Conservation (phyloP, 2,797 vertebrate genomes). For the Anguilla obscura region DNA sequence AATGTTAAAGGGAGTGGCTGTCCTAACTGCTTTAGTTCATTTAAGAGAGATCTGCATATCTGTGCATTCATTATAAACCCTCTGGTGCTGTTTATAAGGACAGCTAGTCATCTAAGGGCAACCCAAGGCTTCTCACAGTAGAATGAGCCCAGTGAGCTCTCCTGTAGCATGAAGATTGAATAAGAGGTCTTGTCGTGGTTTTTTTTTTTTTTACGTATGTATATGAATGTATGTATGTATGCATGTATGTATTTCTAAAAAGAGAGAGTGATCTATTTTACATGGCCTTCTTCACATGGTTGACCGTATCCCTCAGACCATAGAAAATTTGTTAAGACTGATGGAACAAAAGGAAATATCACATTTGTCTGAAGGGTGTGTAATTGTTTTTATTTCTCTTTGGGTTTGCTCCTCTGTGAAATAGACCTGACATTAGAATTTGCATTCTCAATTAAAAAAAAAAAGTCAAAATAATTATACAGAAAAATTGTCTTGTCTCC, state of each 20-base stretch:
- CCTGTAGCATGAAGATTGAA: no score
- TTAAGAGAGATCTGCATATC: not conserved
- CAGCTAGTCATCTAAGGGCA: no score
- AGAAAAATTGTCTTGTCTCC: slow-evolving; percentile 35
- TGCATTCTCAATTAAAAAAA: slow-evolving; percentile 41
- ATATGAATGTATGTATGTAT: not conserved
- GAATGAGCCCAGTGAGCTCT: no score
- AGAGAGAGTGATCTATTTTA: not conserved
- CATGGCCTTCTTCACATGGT: not conserved
- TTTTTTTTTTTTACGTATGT: not conserved
- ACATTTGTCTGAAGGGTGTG: slow-evolving; percentile 24
- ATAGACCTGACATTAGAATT: slow-evolving; percentile 32
- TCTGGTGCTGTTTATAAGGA: no score
- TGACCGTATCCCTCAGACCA: not conserved
- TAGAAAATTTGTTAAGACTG: not conserved
- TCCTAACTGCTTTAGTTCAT: not conserved
- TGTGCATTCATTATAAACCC: no score
- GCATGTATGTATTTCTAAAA: not conserved
- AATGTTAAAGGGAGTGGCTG: not conserved
- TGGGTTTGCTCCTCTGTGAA: slow-evolving; percentile 30
- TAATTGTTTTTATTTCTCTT: slow-evolving; percentile 38
- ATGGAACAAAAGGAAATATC: not conserved
- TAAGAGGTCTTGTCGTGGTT: no score
- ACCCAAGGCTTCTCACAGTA: no score
- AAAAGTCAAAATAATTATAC: slow-evolving; percentile 35